phyloP scores from a whole-genome alignment of 1,140 invertebrate genomes.

The Cyphomyrmex costatus region DNA sequence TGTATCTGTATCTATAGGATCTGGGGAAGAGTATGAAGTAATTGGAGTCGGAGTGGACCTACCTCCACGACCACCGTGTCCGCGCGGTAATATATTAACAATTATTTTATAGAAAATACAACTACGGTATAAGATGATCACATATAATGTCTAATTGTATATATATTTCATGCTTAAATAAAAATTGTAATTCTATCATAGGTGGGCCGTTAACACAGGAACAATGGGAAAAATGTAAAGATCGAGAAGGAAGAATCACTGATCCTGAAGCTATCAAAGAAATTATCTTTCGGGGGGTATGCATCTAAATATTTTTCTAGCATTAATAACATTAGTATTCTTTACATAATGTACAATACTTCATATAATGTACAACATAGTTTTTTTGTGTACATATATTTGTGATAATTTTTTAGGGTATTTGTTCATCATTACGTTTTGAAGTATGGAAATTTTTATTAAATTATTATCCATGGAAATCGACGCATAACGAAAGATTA shows the following conservation, averaged over 20 bases:
- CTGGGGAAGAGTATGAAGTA: constrained; percentile 90
- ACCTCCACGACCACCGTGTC: constrained; percentile 87
- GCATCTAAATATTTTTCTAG: constrained; percentile 76
- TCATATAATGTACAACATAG: not conserved
- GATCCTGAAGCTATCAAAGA: constrained; percentile 91
- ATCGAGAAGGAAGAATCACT: constrained; percentile 91
- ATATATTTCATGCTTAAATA: constrained; percentile 41
- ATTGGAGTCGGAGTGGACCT: constrained; percentile 87
- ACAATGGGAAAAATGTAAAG: constrained; percentile 93
- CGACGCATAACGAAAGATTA: constrained; percentile 91
- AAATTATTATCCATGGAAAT: constrained; percentile 95
- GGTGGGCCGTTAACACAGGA: constrained; percentile 91
- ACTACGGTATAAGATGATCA: not conserved
- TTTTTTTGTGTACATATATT: not conserved
- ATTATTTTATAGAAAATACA: constrained; percentile 15
- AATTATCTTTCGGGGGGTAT: constrained; percentile 96
- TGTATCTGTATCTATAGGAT: constrained; percentile 83
- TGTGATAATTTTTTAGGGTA: constrained; percentile 87
- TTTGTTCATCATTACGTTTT: constrained; percentile 90
- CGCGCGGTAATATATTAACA: constrained; percentile 77
- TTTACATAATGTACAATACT: not conserved
- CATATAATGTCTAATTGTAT: constrained; percentile 1
- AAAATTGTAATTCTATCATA: constrained; percentile 83
- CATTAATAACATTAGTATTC: not conserved
- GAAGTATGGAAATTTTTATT: constrained; percentile 99